Evolutionary conservation across 1,140 invertebrate species (phyloP).

Genomic region (Dinothrombium tinctorium): DNA sequence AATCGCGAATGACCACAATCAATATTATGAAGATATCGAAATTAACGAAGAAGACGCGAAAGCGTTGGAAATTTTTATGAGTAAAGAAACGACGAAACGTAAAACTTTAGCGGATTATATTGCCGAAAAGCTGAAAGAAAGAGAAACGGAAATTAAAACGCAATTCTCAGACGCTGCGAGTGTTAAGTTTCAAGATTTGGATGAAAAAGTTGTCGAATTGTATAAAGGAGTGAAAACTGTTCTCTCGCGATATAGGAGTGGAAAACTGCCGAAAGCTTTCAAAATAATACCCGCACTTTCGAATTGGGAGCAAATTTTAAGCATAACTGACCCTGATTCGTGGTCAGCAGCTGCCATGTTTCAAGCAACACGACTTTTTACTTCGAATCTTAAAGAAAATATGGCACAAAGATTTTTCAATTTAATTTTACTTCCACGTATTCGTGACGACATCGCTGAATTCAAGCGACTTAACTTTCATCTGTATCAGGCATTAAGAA

Average conservation of each 20-base stretch:
- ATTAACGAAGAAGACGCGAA: slow-evolving; percentile 63
- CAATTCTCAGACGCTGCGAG: slow-evolving; percentile 45
- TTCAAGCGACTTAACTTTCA: slow-evolving; percentile 92
- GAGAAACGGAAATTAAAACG: slow-evolving; percentile 63
- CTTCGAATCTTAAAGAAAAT: slow-evolving; percentile 80
- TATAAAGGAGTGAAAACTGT: slow-evolving; percentile 72
- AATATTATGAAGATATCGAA: slow-evolving; percentile 12
- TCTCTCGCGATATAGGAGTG: slow-evolving; percentile 65
- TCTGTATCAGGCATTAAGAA: slow-evolving; percentile 75
- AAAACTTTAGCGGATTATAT: slow-evolving; percentile 68
- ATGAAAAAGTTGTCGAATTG: slow-evolving; percentile 34
- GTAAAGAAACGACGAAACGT: slow-evolving; percentile 32
- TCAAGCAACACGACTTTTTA: slow-evolving; percentile 75
- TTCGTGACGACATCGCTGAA: slow-evolving; percentile 81
- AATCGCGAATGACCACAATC: neutral
- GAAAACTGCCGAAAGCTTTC: slow-evolving; percentile 91
- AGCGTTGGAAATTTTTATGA: slow-evolving; percentile 62
- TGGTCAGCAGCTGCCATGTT: slow-evolving; percentile 84
- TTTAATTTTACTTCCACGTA: slow-evolving; percentile 64
- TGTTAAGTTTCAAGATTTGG: slow-evolving; percentile 8
- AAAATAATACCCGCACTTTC: slow-evolving; percentile 75
- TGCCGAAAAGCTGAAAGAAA: slow-evolving; percentile 73
- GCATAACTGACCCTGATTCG: slow-evolving; percentile 41
- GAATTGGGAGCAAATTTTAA: slow-evolving; percentile 79
- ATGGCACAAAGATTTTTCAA: slow-evolving; percentile 93